Evolutionary conservation across 2,797 vertebrate genomes (phyloP), one percentile per base, ranked within the genome.

Genomic region (Cephalopachus bancanus): DNA sequence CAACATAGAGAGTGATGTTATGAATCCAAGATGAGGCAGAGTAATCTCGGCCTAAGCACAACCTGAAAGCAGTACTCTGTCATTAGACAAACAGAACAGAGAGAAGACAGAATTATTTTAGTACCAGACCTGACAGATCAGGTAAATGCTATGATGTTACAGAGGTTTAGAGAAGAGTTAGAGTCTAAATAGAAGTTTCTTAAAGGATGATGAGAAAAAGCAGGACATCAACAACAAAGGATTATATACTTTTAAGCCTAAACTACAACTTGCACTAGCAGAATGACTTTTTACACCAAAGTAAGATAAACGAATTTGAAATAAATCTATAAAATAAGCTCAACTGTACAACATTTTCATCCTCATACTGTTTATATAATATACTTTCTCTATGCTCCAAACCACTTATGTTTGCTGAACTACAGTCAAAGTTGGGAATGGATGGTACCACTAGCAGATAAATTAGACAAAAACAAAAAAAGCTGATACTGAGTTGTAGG

Each of bases 251-350:
- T 80, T 84, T 37, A 92, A 79, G 30, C 16, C 79, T 69, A 53
- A 93, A 89, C 53, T 95, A 51, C 37, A 26, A 60, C 49, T 78
- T 90, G 30, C 30, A 78, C 78, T 86, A 81, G 53, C 44, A 86
- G 72, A n/a, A 67, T 92, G 65, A 86, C 16, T 93, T 96, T 92
- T 83, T 76, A 71, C 10, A 81, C 7, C 59, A 92, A 79, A 49
- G 33, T 59, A 28, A 88, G 72, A 80, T 51, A 49, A 89, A 75
- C 19, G 81, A 93, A 74, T 89, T 7, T 75, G 53, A 93, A 85
- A 57, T 44, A 79, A 74, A 76, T 69, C 53, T 89, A 79, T 37
- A 71, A 89, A 71, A 62, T 71, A 86, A 79, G 7, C 49, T 80
- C 16, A 74, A 74, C 19, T 59, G 44, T 64, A 16, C 74, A 80